Percentiles rank a stretch among this genome's conserved stretches.
These are phyloP conservation scores for Heliconius hermathena DNA, from an alignment of 1,140 invertebrate genomes.

Conservation along the genomic window DNA sequence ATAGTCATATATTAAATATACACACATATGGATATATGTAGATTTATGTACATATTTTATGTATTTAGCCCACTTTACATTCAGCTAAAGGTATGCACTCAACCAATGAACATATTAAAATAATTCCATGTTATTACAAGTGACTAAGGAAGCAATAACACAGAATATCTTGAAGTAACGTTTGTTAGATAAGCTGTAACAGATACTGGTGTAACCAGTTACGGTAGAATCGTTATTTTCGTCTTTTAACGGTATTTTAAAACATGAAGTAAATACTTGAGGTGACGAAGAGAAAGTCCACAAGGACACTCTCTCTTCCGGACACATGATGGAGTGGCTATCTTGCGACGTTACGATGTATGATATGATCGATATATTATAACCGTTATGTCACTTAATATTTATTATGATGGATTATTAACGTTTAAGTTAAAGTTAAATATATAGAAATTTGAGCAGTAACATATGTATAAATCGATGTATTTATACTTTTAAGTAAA, in stretches of 20 bases:
- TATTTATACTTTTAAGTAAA: neutral
- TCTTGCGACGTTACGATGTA: neutral
- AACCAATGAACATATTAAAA: neutral
- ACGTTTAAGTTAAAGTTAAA: neutral
- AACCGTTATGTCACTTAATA: neutral
- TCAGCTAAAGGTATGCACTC: neutral
- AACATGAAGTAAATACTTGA: neutral
- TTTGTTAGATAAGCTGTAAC: neutral
- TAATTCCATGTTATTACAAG: neutral
- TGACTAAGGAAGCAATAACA: neutral
- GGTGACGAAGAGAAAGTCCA: conserved; percentile 17
- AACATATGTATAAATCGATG: neutral
- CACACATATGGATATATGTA: neutral
- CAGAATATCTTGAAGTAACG: neutral
- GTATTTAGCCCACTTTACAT: neutral
- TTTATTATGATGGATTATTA: conserved; percentile 4
- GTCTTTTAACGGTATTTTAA: conserved; percentile 12
- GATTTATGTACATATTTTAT: neutral
- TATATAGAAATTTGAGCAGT: too few species aligned
- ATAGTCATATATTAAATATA: too few species aligned
- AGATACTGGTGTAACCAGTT: neutral
- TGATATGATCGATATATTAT: neutral
- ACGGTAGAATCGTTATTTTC: neutral
- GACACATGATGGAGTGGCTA: neutral
- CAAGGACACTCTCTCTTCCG: conserved; percentile 26